Evolutionary conservation across 2,888 invertebrate genomes (phyloP), one percentile per base, ranked within the genome.

Genomic region (Leptinotarsa juncta): DNA sequence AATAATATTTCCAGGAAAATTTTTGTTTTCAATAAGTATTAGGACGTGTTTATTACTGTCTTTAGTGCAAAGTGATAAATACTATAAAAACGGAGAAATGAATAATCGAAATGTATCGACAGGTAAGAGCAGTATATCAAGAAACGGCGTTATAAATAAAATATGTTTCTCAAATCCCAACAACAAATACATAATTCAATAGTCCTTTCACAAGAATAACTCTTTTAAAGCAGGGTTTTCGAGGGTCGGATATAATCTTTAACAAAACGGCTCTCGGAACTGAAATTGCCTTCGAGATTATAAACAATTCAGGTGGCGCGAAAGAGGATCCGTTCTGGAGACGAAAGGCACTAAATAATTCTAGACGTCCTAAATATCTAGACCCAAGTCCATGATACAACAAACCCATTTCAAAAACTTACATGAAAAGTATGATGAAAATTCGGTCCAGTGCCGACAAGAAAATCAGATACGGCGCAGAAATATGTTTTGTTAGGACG

Each of bases 101-200:
- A 12, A 7, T 18, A 57, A 5, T 60, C n/a, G n/a, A 42, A 62
- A 62, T 62, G 32, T 62, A 62, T 62, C 16, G 32, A n/a, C 62
- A 16, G 18, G 3, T 2, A 62, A 62, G 5, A n/a, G 62, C 15
- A 32, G 4, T 62, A n/a, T n/a, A 62, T 62, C 62, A 42, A 32
- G 32, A 26, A n/a, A 62, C n/a, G 62, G 32, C 62, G 62, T 42
- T 42, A 62, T 62, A 62, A 62, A 62, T 62, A 62, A 62, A 62
- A 62, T 32, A n/a, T 42, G 42, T n/a, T 62, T 62, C 26, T 32
- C 62, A 15, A 62, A 62, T 42, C 26, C 62, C 16, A 62, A 62
- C 62, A 62, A 62, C 62, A 62, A 62, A 62, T 62, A 32, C 62
- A 62, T 62, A 62, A 62, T 62, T 62, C 62, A 62, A 26, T 26